These are phyloP conservation scores for Pelecanoides urinatrix DNA, from an alignment of 2,113 vertebrate genomes.

Conservation along the genomic window DNA sequence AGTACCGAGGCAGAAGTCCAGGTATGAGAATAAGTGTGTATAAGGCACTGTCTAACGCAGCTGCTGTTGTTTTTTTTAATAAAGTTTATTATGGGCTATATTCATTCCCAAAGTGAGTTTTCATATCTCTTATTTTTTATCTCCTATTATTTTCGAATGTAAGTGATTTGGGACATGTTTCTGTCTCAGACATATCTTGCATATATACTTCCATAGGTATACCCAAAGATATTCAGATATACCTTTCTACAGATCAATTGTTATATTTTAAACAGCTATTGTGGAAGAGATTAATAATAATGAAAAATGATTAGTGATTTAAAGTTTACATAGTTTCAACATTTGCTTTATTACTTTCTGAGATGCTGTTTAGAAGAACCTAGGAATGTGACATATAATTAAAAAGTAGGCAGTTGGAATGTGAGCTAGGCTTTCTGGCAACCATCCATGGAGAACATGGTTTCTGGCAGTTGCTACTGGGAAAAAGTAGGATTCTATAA, in stretches of 20 bases:
- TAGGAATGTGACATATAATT: not conserved
- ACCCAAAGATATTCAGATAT: not conserved
- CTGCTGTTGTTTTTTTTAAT: not conserved
- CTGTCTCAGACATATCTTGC: not conserved
- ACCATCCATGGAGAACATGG: not conserved
- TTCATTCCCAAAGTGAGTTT: not conserved
- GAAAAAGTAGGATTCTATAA: not conserved
- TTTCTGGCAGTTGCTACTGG: not conserved
- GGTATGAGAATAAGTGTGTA: not conserved
- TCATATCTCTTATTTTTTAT: not conserved
- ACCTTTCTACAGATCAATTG: not conserved
- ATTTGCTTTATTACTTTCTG: not conserved
- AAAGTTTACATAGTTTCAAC: not conserved
- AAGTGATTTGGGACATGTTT: not conserved
- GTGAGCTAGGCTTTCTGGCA: not conserved
- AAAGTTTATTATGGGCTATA: not conserved
- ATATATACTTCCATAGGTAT: not conserved
- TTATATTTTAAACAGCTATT: not conserved
- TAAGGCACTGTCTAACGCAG: not conserved
- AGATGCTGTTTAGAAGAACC: not conserved
- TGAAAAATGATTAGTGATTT: not conserved
- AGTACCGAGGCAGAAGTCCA: not conserved
- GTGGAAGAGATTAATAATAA: not conserved
- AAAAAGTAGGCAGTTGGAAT: not conserved
- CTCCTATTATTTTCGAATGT: not conserved